These are phyloP conservation scores for Nomada hirtipes DNA, from an alignment of 2,888 invertebrate species.

Conservation along the genomic window DNA sequence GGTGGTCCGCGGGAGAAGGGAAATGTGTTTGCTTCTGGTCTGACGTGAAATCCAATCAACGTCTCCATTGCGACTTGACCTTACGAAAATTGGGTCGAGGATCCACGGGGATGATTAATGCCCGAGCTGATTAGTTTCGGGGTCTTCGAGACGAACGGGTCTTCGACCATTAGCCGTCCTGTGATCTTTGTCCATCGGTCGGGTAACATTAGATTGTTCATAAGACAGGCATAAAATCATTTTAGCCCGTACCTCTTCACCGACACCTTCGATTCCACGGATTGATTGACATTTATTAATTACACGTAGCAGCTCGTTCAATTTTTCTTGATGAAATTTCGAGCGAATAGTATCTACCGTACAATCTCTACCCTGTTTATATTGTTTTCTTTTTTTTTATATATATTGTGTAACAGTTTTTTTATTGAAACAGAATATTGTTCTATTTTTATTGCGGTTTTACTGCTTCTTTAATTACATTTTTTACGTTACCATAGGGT, in stretches of 20 bases:
- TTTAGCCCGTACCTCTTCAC: slow-evolving; percentile 48
- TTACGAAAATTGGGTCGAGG: slow-evolving; percentile 82
- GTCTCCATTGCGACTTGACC: slow-evolving; percentile 78
- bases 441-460: too few species aligned
- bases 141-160: slow-evolving; percentile 74
- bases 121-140: slow-evolving; percentile 81
- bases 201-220: slow-evolving; percentile 66
- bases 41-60: slow-evolving; percentile 81
- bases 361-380: background rate
- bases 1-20: slow-evolving; percentile 60
- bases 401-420: background rate
- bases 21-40: slow-evolving; percentile 74
- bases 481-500: background rate
- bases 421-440: background rate
- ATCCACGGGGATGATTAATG: slow-evolving; percentile 82
- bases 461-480: background rate
- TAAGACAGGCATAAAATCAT: slow-evolving; percentile 67
- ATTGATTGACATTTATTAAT: slow-evolving; percentile 62
- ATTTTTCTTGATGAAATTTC: slow-evolving; percentile 33
- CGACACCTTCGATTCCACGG: slow-evolving; percentile 58
- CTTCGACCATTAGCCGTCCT: slow-evolving; percentile 77
- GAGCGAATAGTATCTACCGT: background rate
- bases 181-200: slow-evolving; percentile 77
- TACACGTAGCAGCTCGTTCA: slow-evolving; percentile 25
- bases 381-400: background rate